A percentile compares a stretch with the other conserved stretches of the same genome.
Conservation (phyloP, 53 echinoderm and acorn worm genomes). For the Luidia sarsii region DNA sequence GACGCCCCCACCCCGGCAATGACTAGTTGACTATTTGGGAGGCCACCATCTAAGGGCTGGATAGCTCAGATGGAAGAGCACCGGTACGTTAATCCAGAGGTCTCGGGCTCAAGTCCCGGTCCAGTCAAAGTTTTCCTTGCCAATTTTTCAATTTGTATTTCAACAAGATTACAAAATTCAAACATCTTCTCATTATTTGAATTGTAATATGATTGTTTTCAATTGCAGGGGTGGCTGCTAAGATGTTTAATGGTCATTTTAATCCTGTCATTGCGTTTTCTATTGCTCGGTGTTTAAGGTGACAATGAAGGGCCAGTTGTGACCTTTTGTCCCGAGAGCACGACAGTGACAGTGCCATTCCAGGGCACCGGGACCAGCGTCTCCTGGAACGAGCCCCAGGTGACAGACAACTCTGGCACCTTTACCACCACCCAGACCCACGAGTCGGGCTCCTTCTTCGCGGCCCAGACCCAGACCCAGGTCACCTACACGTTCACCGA, state of each 20-base stretch:
- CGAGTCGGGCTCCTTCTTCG: slow-evolving; percentile 43
- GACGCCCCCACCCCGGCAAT: no score
- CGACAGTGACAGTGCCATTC: neutral
- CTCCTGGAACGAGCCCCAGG: slow-evolving; percentile 61
- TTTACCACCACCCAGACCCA: slow-evolving; percentile 31
- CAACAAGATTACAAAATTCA: no score
- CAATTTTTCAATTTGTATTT: no score
- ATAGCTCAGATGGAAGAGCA: no score
- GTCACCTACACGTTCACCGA: slow-evolving; percentile 71
- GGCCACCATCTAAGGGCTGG: no score
- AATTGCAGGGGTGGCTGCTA: neutral
- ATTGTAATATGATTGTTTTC: no score
- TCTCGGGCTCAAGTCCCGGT: no score
- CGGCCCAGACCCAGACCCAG: slow-evolving; percentile 44
- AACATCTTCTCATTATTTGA: no score
- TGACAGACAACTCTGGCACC: slow-evolving; percentile 56
- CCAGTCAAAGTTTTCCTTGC: no score
- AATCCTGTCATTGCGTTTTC: neutral
- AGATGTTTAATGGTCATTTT: neutral
- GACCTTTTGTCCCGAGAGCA: slow-evolving; percentile 51
- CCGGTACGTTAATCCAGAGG: no score
- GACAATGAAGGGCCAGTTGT: slow-evolving; percentile 45
- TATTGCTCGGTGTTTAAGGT: neutral
- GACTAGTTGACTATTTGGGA: no score
- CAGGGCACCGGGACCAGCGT: slow-evolving; percentile 29